Evolutionary conservation across 2,113 vertebrate species (phyloP).

Genomic region (Melanostigma gelatinosum): DNA sequence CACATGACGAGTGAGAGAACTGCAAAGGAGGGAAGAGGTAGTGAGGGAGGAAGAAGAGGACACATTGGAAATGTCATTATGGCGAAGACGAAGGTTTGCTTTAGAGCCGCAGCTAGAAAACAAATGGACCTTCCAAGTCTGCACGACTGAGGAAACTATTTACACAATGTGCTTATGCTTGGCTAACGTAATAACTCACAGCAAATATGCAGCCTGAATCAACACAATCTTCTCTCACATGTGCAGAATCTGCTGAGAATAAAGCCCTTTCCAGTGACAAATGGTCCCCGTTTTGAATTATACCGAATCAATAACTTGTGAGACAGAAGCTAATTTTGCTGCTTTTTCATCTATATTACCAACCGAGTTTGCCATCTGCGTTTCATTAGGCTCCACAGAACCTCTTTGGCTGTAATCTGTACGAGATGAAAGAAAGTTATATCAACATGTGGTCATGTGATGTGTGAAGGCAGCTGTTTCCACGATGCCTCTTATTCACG

Average conservation of each 20-base stretch:
- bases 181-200: slow-evolving; percentile 43
- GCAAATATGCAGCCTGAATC: slow-evolving; percentile 27
- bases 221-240: slow-evolving; percentile 19
- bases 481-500: neutral
- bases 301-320: slow-evolving; percentile 50
- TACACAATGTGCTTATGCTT: slow-evolving; percentile 27
- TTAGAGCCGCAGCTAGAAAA: slow-evolving; percentile 10
- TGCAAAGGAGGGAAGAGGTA: neutral
- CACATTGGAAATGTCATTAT: slow-evolving; percentile 3
- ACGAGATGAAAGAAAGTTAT: slow-evolving; percentile 43
- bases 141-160: slow-evolving; percentile 18
- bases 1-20: neutral
- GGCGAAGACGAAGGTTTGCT: neutral
- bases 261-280: slow-evolving; percentile 34
- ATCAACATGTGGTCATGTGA: slow-evolving; percentile 43
- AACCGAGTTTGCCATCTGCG: slow-evolving; percentile 47
- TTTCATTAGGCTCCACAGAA: slow-evolving; percentile 46
- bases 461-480: slow-evolving; percentile 36
- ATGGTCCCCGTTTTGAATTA: slow-evolving; percentile 8
- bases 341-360: slow-evolving; percentile 52
- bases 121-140: slow-evolving; percentile 19
- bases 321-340: slow-evolving; percentile 45
- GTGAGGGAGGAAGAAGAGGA: neutral
- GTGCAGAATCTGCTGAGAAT: slow-evolving; percentile 45
- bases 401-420: slow-evolving; percentile 31